phyloP scores from a whole-genome alignment of 2,797 vertebrate genomes.

The Acomys russatus region DNA sequence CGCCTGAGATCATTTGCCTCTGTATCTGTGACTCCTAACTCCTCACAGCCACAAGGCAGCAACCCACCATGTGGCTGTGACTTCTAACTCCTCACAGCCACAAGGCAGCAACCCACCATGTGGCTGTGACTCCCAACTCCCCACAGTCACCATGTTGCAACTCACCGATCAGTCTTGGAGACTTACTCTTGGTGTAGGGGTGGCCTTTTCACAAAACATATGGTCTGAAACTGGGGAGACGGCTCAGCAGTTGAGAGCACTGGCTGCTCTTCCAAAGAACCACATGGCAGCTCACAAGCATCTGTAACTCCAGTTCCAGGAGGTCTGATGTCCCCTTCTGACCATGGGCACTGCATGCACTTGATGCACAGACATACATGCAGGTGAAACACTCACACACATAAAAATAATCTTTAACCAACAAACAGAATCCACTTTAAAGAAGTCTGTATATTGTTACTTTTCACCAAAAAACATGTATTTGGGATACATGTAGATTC shows the following conservation, averaged over 20 bases:
- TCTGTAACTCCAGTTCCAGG: background rate
- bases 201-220: background rate
- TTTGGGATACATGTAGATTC: background rate
- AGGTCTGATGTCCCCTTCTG: background rate
- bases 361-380: no score
- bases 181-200: background rate
- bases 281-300: background rate
- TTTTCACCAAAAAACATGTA: background rate
- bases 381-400: background rate
- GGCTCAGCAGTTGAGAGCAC: no score
- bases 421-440: background rate
- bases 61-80: no score
- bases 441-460: background rate
- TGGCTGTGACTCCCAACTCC: no score
- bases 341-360: no score
- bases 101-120: background rate
- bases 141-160: no score
- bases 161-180: background rate
- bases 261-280: background rate
- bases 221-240: background rate
- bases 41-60: background rate
- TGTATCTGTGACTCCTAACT: no score
- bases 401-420: background rate
- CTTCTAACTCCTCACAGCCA: no score
- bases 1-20: no score